phyloP scores from a whole-genome alignment of 1,140 invertebrate genomes.

The Halictus rubicundus region DNA sequence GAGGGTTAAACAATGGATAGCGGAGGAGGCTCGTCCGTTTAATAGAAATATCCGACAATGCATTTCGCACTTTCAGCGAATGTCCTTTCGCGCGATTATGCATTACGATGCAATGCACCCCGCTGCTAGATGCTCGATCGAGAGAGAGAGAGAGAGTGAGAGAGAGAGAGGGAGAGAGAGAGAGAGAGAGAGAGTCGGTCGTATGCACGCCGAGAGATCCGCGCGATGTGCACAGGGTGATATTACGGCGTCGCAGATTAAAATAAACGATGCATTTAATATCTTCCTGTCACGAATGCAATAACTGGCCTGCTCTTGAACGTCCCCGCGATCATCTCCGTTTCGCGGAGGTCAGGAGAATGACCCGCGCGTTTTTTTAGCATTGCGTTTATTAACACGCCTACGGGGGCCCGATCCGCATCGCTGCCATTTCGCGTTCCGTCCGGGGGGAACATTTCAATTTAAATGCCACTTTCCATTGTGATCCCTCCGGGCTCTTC shows the following conservation, averaged over 20 bases:
- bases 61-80: neutral
- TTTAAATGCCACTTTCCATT: slow-evolving; percentile 14
- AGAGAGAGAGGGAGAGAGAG: too few species aligned
- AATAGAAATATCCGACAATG: neutral
- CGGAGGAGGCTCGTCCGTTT: neutral
- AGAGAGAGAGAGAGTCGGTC: too few species aligned
- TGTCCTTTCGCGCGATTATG: neutral
- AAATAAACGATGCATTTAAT: slow-evolving; percentile 56
- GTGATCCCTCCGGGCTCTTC: neutral
- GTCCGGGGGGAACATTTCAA: slow-evolving; percentile 21
- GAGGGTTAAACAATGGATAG: too few species aligned
- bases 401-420: slow-evolving; percentile 8
- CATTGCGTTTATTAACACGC: slow-evolving; percentile 39
- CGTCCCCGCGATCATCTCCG: slow-evolving; percentile 37
- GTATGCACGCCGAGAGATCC: neutral
- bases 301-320: slow-evolving; percentile 59
- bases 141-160: too few species aligned
- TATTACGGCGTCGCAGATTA: slow-evolving; percentile 14
- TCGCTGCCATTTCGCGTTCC: slow-evolving; percentile 7
- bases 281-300: slow-evolving; percentile 56
- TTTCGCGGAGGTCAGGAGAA: slow-evolving; percentile 43
- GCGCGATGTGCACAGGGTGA: neutral
- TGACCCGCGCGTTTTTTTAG: slow-evolving; percentile 33
- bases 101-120: neutral
- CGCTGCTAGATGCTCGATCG: neutral